A percentile compares a stretch with the other conserved stretches of the same genome.
Evolutionary conservation across 1,140 invertebrate species (phyloP).

Genomic region (Caenorhabditis latens): DNA sequence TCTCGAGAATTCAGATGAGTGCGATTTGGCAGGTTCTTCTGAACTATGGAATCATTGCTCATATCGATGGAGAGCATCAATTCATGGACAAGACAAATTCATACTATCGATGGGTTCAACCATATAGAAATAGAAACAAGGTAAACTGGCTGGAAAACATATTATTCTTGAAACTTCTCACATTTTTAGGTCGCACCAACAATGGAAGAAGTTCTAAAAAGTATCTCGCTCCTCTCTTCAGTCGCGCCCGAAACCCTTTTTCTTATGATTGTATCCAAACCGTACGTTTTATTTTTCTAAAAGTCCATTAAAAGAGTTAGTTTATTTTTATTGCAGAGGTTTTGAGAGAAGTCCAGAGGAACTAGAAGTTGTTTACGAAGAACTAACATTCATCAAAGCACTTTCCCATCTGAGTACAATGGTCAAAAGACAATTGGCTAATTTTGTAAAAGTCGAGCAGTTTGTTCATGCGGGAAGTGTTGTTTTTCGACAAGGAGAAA

Average conservation of each 20-base stretch:
- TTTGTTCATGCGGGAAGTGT: conserved; percentile 85
- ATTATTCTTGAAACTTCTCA: background rate
- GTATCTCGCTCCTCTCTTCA: conserved; percentile 82
- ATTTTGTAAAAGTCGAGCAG: conserved; percentile 87
- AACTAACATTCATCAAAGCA: conserved; percentile 87
- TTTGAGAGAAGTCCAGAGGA: conserved; percentile 86
- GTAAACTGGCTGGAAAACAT: background rate
- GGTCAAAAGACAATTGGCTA: conserved; percentile 86
- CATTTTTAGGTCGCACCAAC: conserved; percentile 19
- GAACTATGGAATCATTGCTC: conserved; percentile 86
- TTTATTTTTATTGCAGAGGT: conserved; percentile 79
- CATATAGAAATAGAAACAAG: conserved; percentile 52
- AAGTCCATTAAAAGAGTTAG: background rate
- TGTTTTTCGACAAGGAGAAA: conserved; percentile 89
- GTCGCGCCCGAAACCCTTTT: conserved; percentile 85
- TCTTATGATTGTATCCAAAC: conserved; percentile 86
- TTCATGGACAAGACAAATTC: conserved; percentile 87
- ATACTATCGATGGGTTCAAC: conserved; percentile 84
- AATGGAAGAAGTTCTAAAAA: conserved; percentile 83
- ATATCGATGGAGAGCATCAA: conserved; percentile 85
- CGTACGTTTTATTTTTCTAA: conserved; percentile 81
- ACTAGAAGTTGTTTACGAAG: conserved; percentile 88
- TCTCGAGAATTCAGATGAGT: conserved; percentile 83
- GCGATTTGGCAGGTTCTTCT: conserved; percentile 89
- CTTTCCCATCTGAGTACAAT: conserved; percentile 87